Percentiles rank a stretch among this genome's conserved stretches.
Conservation (phyloP, 2,113 vertebrate species). For the Chloropsis hardwickii region DNA sequence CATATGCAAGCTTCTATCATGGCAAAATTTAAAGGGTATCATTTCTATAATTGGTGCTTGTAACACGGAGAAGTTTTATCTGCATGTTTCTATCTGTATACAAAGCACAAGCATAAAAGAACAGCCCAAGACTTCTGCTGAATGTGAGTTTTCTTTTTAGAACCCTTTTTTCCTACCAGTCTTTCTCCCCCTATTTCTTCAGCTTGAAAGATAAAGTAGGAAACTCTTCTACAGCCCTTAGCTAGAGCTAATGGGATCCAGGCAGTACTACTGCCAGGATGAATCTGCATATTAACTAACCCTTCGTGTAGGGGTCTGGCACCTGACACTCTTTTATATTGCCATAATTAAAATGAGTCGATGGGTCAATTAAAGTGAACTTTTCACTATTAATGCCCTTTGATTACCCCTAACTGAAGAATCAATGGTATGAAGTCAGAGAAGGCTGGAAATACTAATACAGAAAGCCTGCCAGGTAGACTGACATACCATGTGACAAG, state of each 20-base stretch:
- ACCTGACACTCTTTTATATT: constrained; percentile 7
- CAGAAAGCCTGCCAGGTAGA: not conserved
- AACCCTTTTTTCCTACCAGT: not conserved
- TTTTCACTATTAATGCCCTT: constrained; percentile 42
- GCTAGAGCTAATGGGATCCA: not conserved
- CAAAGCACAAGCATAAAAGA: not conserved
- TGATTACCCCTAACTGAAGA: constrained; percentile 2
- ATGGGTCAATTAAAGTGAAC: constrained; percentile 21
- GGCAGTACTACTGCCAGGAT: not conserved
- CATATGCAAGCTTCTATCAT: not conserved
- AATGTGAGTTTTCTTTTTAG: not conserved
- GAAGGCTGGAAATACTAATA: not conserved
- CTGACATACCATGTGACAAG: not conserved
- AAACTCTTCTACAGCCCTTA: not conserved
- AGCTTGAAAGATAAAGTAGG: not conserved
- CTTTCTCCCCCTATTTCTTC: not conserved
- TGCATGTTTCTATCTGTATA: not conserved
- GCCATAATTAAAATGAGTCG: constrained; percentile 21
- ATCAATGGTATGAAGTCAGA: not conserved
- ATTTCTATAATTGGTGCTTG: not conserved
- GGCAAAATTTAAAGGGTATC: not conserved
- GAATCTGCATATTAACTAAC: constrained; percentile 1
- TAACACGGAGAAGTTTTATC: not conserved
- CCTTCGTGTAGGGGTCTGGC: not conserved
- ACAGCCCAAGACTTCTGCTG: not conserved